Base-by-base conservation (phyloP, 1,140 invertebrate species). In the Ceratina japonica region DNA sequence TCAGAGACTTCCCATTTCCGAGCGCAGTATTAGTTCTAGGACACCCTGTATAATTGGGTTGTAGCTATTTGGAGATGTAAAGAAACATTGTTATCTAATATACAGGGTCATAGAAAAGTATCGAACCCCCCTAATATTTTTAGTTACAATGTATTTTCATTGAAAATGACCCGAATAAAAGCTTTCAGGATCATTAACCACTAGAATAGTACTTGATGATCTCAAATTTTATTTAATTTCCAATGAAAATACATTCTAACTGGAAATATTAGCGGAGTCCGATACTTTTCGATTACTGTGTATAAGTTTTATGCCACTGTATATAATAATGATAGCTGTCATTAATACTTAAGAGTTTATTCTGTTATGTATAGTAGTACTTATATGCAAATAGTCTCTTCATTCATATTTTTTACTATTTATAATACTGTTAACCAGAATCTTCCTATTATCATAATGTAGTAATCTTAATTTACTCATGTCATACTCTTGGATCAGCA, bases 401-500 rank as follows among this genome's bases (percentile, higher is more conserved):
- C 52, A 68, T 27, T 68, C 49, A 68, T 68, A 68, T 62, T 69
- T 70, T 71, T 12, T 71, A 77, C 56, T 31, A 73, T 62, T 61
- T 70, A 74, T 20, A 75, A n/a, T 54, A 51, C 16, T 37, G 37
- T 15, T 54, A 22, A 62, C 24, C 20, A 22, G 27, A 44, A 49
- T 49, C 22, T 5, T 64, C 13, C 18, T 62, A 62, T 58, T 49
- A 63, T 16, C 64, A n/a, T n/a, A 70, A n/a, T 24, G 13, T 69
- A 56, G 62, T 20, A 18, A 73, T 18, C 61, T 82, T 61, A 20
- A 5, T 65, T 64, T 68, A 82, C 82, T 83, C 71, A 75, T 83
- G 74, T 84, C 81, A 83, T 84, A 83, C 79, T 83, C 81, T 72
- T 79, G 15, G 10, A 63, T 52, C 52, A 51, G 37, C 37, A 10